Percentiles rank a stretch among this genome's conserved stretches.
Evolutionary conservation across 2,888 invertebrate species (phyloP).

Genomic region (Dastarcus helophoroides): DNA sequence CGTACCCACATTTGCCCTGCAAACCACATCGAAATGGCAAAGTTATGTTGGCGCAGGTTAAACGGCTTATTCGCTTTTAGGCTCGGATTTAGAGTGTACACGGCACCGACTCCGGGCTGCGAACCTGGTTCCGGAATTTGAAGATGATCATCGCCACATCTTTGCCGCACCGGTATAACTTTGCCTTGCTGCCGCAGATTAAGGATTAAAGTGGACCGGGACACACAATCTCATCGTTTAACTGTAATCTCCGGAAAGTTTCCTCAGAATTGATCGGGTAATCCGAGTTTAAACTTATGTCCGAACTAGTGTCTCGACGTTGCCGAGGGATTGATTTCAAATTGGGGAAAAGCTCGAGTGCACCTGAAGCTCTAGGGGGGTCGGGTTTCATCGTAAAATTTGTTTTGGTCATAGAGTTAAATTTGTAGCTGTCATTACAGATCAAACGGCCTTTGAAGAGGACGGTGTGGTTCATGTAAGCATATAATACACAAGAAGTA

Average conservation of each 20-base stretch:
- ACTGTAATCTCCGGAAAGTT: slow-evolving; percentile 27
- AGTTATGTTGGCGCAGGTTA: slow-evolving; percentile 37
- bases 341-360: no score
- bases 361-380: no score
- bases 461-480: no score
- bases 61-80: slow-evolving; percentile 32
- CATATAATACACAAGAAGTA: no score
- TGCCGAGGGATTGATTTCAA: no score
- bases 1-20: no score
- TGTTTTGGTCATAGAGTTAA: no score
- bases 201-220: slow-evolving; percentile 26
- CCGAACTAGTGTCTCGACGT: no score
- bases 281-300: slow-evolving; percentile 25
- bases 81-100: slow-evolving; percentile 14
- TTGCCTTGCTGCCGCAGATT: slow-evolving; percentile 20
- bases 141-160: slow-evolving; percentile 18
- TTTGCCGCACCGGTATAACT: slow-evolving; percentile 9
- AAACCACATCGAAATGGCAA: slow-evolving; percentile 35
- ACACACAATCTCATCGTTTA: slow-evolving; percentile 24
- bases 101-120: background rate
- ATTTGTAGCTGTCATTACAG: no score
- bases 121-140: slow-evolving; percentile 13
- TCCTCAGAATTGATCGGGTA: slow-evolving; percentile 26
- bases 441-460: no score
- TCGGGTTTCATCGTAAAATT: no score